Evolutionary conservation across 1,140 invertebrate species (phyloP).

Genomic region (Bombus affinis): DNA sequence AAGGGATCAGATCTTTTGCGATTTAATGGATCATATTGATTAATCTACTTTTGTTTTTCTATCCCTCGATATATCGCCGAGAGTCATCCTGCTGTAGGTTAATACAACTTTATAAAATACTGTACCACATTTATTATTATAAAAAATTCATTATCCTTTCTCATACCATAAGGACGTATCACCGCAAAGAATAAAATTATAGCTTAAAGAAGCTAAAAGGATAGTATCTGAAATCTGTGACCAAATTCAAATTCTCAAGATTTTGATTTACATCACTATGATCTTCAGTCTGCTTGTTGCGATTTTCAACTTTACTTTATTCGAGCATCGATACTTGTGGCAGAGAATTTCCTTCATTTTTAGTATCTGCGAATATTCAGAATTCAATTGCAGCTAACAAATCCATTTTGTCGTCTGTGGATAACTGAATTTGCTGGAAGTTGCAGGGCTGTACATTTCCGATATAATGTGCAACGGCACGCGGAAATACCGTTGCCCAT

Average conservation of each 20-base stretch:
- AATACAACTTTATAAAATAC: too few species aligned
- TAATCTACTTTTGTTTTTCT: background rate
- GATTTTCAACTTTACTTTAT: background rate
- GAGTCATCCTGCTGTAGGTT: too few species aligned
- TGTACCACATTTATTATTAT: too few species aligned
- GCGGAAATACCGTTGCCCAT: background rate
- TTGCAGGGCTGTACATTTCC: background rate
- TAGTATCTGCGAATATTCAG: too few species aligned
- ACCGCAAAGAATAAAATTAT: background rate
- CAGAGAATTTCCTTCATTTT: background rate
- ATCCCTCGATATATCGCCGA: too few species aligned
- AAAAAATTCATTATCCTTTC: background rate
- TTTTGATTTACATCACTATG: background rate
- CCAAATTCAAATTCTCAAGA: background rate
- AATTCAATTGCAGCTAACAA: background rate
- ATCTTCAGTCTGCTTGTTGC: background rate
- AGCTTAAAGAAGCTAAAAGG: background rate
- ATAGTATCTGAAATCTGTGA: background rate
- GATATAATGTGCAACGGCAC: too few species aligned
- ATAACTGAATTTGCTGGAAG: background rate
- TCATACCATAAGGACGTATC: background rate
- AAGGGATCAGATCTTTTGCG: background rate
- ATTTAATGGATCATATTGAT: background rate
- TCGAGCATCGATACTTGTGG: background rate
- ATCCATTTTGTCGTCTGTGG: background rate